Evolutionary conservation across 1,140 invertebrate genomes (phyloP).

Genomic region (Thalassaphorura encarpata): DNA sequence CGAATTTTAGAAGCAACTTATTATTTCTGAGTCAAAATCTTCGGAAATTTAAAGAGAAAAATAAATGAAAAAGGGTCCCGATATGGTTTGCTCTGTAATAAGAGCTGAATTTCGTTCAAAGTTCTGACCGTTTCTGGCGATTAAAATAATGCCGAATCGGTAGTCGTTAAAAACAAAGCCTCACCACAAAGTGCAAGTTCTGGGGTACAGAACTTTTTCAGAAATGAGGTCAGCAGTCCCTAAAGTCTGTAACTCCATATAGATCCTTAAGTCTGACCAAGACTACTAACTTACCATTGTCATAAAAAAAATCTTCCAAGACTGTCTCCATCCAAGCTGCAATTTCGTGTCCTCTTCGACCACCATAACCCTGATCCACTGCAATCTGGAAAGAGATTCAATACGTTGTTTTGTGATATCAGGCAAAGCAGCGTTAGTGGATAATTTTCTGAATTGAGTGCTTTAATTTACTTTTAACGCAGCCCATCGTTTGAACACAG

Average conservation of each 20-base stretch:
- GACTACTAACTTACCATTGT: conserved; percentile 22
- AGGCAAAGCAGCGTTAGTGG: not conserved
- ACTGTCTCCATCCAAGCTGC: conserved; percentile 26
- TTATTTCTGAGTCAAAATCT: too few species aligned
- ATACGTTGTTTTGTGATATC: not conserved
- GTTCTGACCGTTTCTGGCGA: too few species aligned
- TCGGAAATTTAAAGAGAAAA: too few species aligned
- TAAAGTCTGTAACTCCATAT: too few species aligned
- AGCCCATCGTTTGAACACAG: not conserved
- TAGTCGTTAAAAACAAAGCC: too few species aligned
- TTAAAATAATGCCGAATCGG: too few species aligned
- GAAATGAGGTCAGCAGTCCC: not conserved
- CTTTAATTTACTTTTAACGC: not conserved
- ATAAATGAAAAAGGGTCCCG: not conserved
- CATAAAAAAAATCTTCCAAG: conserved; percentile 27
- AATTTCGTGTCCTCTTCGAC: conserved; percentile 25
- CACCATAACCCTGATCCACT: conserved; percentile 28
- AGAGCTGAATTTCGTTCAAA: too few species aligned
- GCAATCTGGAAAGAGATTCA: conserved; percentile 20
- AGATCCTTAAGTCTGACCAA: too few species aligned
- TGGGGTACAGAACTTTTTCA: too few species aligned
- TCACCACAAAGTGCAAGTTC: too few species aligned
- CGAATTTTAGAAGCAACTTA: too few species aligned
- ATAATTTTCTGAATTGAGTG: not conserved
- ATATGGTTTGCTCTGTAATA: too few species aligned